These are phyloP conservation scores for Formica selysi DNA, from an alignment of 1,140 invertebrate species.

Conservation along the genomic window DNA sequence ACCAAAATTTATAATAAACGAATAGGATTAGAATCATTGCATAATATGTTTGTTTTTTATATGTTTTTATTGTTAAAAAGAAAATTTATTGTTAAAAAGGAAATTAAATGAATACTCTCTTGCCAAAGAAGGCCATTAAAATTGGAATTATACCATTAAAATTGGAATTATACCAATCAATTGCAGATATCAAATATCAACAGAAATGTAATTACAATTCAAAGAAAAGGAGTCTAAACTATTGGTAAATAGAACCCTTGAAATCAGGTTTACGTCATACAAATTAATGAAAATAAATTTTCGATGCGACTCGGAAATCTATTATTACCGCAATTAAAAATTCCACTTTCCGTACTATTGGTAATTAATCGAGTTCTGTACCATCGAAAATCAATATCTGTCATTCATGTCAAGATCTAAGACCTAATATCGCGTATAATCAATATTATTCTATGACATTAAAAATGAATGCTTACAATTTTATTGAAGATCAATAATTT, in stretches of 20 bases:
- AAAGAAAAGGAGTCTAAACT: not conserved
- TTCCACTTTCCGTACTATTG: conserved; percentile 25
- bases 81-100: not conserved
- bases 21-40: not conserved
- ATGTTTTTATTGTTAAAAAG: not conserved
- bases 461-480: conserved; percentile 5
- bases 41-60: not conserved
- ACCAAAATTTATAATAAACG: not conserved
- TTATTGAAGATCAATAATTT: conserved; percentile 15
- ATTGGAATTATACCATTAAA: not conserved
- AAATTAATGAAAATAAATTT: conserved; percentile 19
- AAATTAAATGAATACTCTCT: not conserved
- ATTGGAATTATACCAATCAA: not conserved
- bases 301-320: not conserved
- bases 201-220: not conserved
- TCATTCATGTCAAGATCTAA: not conserved
- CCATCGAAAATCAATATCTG: conserved; percentile 30
- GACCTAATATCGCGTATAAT: conserved; percentile 11
- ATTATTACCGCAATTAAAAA: conserved; percentile 18
- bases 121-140: not conserved
- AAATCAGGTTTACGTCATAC: not conserved
- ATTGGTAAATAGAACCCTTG: not conserved
- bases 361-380: conserved; percentile 26
- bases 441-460: not conserved
- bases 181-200: not conserved